Evolutionary conservation across 1,140 invertebrate genomes (phyloP).

Genomic region (Diorhabda carinulata): DNA sequence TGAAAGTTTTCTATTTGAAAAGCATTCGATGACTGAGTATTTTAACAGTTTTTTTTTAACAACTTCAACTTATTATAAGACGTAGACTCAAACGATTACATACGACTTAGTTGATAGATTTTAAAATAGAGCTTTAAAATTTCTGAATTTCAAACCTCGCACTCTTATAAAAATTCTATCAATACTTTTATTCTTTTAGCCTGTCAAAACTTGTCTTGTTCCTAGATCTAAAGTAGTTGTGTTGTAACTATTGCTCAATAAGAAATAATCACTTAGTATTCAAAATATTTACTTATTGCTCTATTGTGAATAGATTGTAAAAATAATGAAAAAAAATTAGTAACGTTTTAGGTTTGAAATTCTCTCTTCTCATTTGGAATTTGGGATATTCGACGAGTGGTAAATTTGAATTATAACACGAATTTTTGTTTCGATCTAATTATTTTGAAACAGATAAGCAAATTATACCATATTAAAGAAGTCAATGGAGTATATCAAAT

Average conservation of each 20-base stretch:
- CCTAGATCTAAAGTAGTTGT: neutral
- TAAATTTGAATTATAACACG: neutral
- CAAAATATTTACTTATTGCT: neutral
- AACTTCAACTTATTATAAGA: neutral
- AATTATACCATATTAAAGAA: neutral
- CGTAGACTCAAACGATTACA: neutral
- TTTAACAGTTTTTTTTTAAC: no score
- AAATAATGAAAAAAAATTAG: no score
- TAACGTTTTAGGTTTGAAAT: neutral
- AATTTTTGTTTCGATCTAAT: neutral
- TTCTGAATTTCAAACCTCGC: neutral
- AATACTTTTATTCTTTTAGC: neutral
- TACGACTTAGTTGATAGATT: neutral
- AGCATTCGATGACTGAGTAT: neutral
- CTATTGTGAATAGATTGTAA: no score
- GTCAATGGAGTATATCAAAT: neutral
- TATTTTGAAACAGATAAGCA: slow-evolving; percentile 1
- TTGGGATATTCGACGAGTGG: neutral
- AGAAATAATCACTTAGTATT: neutral
- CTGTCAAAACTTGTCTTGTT: neutral
- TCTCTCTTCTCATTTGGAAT: neutral
- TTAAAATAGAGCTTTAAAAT: neutral
- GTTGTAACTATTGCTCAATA: neutral
- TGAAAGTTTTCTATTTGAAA: neutral
- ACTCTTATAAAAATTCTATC: neutral